These are phyloP conservation scores for Sacculina carcini DNA, from an alignment of 2,888 invertebrate species.

Conservation along the genomic window DNA sequence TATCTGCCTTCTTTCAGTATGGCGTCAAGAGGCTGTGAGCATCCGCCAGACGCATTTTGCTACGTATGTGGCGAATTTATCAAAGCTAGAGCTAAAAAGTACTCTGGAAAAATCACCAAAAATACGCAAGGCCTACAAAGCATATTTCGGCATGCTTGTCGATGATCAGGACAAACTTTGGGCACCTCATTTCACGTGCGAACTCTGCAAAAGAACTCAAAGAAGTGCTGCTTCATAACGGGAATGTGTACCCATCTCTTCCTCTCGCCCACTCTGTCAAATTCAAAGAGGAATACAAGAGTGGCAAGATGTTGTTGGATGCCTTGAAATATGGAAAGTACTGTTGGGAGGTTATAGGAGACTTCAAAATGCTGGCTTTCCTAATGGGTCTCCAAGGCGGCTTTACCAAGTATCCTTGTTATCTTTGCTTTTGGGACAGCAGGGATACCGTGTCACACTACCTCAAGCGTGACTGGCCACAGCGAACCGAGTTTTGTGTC, in stretches of 20 bases:
- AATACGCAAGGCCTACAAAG: conserved; percentile 2
- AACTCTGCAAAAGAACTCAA: conserved; percentile 6
- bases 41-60: conserved; percentile 8
- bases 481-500: conserved; percentile 1
- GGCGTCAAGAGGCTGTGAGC: conserved; percentile 4
- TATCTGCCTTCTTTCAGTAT: not conserved
- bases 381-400: conserved; percentile 13
- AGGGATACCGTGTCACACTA: conserved; percentile 8
- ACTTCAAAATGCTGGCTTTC: conserved; percentile 17
- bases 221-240: conserved; percentile 14
- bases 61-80: conserved; percentile 8
- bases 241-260: conserved; percentile 16
- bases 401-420: conserved; percentile 11
- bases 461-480: conserved; percentile 11
- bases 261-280: conserved; percentile 17
- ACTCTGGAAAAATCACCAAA: not conserved
- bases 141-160: conserved; percentile 6
- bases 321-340: conserved; percentile 16
- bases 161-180: conserved; percentile 5
- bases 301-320: conserved; percentile 15
- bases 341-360: conserved; percentile 15
- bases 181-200: conserved; percentile 5
- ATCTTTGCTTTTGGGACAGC: conserved; percentile 12
- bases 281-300: conserved; percentile 17
- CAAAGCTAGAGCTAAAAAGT: conserved; percentile 8